Evolutionary conservation across 2,888 invertebrate genomes (phyloP), one percentile per base, ranked within the genome.

Genomic region (Dermolepida albohirtum): DNA sequence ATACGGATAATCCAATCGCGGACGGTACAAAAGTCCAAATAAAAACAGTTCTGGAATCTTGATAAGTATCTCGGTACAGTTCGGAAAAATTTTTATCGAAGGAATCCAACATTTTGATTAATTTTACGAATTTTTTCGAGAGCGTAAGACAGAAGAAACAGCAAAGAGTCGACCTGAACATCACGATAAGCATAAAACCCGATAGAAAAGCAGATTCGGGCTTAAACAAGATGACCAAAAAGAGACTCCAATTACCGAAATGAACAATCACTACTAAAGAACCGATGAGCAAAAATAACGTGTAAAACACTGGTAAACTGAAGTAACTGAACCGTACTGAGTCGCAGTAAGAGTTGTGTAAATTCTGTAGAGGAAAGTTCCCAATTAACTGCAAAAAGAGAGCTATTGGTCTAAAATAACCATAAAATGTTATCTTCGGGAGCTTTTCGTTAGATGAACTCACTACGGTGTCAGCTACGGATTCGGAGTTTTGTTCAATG

Each of bases 91-190:
- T 68, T 17, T 64, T 47, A 55, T 74, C 74, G 51, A 74, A 76
- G 7, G 27, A 54, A 29, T 74, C 71, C 22, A 75, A 44, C 4
- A 75, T 62, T 57, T 71, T 69, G 11, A 76, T 74, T 52, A 76
- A 54, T 51, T 66, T 69, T 10, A 73, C 71, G 52, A 76, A 65
- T 55, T 74, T 73, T 43, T 64, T 71, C 1, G 70, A 71, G 7
- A 52, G 54, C 5, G 5, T 39, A 8, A 44, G 27, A 44, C 70
- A 74, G 16, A 71, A 74, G 10, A 64, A 17, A 29, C 68, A 74
- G 50, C 73, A 73, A 7, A 73, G 0, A 44, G 67, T 43, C 0
- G 74, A 73, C 43, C 73, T 65, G 12, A 39, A 16, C 6, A 72
- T n/a, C 47, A 76, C 71, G 8, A 71, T 7, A 27, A 65, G 64